Evolutionary conservation across 2,888 invertebrate genomes (phyloP), one percentile per base, ranked within the genome.

Genomic region (Drosophila robusta): DNA sequence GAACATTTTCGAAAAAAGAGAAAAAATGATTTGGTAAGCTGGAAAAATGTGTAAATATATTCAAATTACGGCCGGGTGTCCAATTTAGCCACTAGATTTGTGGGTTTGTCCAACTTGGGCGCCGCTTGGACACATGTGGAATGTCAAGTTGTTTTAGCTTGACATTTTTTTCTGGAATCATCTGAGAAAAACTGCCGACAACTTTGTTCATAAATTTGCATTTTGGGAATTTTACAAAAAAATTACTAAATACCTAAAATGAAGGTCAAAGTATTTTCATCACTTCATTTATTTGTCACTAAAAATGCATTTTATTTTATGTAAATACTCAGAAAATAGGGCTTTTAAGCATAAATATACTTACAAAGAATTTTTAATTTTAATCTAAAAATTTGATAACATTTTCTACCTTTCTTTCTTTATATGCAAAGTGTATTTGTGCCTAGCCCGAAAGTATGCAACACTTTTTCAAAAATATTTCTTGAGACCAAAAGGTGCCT

Each of bases 1-100:
- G 78, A 84, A 80, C 81, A 84, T 69, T 39, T 56, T 60, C 56
- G 24, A 34, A 76, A 60, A 75, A 44, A 54, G 56, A 54, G 36
- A 32, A 44, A 32, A 4, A 34, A 58, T 62, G 39, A 55, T 62
- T 62, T 66, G 44, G 38, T 67, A 51, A 63, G 57, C 36, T 38
- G 70, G 64, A 64, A 70, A 80, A 80, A 71, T 80, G 68, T 80
- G 81, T 77, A 70, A 84, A 84, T 84, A 38, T 80, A 80, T 80
- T 80, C 78, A 80, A 80, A 84, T 84, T 62, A 68, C 62, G 41
- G 26, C 38, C 46, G 26, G 34, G 46, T 62, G 44, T 62, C 58
- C 44, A 66, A 64, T 72, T 69, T 61, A 18, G 46, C 60, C 54
- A 49, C 18, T 36, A 49, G 47, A 58, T 44, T 44, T 68, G 62